Percentiles rank a stretch among this genome's conserved stretches.
phyloP scores from a whole-genome alignment of 2,113 vertebrate species.

The Cynopterus brachyotis region DNA sequence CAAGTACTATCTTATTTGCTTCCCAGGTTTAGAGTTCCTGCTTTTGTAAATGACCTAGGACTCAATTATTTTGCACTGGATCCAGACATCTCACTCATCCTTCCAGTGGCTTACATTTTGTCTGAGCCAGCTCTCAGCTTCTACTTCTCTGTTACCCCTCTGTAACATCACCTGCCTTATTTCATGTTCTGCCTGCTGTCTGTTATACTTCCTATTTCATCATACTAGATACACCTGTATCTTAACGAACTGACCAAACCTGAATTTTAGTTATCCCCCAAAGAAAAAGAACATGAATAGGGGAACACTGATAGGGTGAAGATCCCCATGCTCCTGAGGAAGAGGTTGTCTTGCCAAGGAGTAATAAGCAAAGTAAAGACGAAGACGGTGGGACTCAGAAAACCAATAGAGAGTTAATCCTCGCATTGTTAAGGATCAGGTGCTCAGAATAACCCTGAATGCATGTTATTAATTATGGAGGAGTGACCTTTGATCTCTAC shows the following conservation, averaged over 20 bases:
- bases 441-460: background rate
- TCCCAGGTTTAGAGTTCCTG: background rate
- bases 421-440: background rate
- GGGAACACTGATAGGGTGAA: background rate
- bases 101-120: background rate
- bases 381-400: background rate
- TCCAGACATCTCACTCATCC: background rate
- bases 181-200: background rate
- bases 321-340: background rate
- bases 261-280: background rate
- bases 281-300: background rate
- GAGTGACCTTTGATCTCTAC: background rate
- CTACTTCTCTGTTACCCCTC: background rate
- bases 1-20: background rate
- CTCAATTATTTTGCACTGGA: background rate
- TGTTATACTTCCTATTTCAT: background rate
- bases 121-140: background rate
- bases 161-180: background rate
- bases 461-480: background rate
- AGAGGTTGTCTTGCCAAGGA: background rate
- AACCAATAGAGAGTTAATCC: background rate
- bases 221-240: background rate
- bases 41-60: background rate
- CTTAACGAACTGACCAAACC: background rate
- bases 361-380: background rate